Evolutionary conservation across 1,140 invertebrate genomes (phyloP).

Genomic region (Oedothorax gibbosus): DNA sequence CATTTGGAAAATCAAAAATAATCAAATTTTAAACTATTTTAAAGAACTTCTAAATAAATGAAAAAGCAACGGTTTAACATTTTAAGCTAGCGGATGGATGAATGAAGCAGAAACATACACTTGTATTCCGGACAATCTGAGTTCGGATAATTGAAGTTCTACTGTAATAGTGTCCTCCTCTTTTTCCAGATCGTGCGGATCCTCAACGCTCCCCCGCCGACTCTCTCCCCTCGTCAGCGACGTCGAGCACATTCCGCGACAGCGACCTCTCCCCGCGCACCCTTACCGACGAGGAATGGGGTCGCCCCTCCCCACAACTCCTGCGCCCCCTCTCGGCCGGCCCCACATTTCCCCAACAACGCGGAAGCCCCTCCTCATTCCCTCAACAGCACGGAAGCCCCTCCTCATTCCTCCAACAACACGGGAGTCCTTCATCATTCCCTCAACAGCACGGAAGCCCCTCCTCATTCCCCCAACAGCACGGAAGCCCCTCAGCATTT

Average conservation of each 20-base stretch:
- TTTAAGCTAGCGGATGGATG: no score
- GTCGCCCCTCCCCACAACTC: not conserved
- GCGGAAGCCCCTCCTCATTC: not conserved
- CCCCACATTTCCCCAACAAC: not conserved
- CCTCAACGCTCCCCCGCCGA: slow-evolving; percentile 34
- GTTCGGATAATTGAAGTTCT: no score
- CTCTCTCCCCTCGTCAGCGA: slow-evolving; percentile 30
- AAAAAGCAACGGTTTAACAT: no score
- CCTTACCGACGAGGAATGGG: slow-evolving; percentile 20
- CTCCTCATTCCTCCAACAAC: not conserved
- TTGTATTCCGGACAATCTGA: no score
- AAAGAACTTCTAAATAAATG: no score
- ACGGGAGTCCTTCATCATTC: not conserved
- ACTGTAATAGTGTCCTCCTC: not conserved
- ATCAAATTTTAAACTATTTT: no score
- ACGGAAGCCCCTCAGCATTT: not conserved
- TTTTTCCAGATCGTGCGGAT: slow-evolving; percentile 12
- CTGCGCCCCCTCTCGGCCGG: not conserved
- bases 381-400: not conserved
- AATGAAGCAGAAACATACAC: no score
- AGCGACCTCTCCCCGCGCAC: slow-evolving; percentile 27
- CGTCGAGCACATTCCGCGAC: slow-evolving; percentile 29
- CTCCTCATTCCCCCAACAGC: not conserved
- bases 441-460: slow-evolving; percentile 1
- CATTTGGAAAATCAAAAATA: no score